phyloP scores from a whole-genome alignment of 2,113 vertebrate species.

The Tautogolabrus adspersus region DNA sequence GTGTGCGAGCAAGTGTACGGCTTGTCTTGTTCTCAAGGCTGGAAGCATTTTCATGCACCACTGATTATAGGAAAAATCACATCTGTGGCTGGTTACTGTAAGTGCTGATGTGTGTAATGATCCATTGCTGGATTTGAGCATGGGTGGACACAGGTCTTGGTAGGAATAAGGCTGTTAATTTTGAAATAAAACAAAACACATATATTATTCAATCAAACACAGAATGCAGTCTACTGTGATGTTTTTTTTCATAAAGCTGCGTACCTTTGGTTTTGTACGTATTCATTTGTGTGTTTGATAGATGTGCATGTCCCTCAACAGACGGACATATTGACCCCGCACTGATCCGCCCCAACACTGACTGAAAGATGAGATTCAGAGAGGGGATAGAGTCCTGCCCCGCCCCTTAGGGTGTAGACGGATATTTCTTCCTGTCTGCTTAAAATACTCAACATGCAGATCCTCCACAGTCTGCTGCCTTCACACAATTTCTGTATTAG shows the following conservation, averaged over 20 bases:
- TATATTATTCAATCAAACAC: conserved; percentile 56
- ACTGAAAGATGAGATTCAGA: conserved; percentile 50
- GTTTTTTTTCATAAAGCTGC: conserved; percentile 22
- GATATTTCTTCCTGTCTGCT: conserved; percentile 54
- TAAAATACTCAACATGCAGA: conserved; percentile 49
- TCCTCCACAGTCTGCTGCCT: conserved; percentile 49
- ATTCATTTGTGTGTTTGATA: conserved; percentile 31
- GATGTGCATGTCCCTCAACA: conserved; percentile 30
- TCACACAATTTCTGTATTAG: conserved; percentile 34
- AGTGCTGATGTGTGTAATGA: conserved; percentile 74
- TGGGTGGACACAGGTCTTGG: conserved; percentile 58
- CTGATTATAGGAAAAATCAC: conserved; percentile 72
- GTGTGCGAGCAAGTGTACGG: conserved; percentile 36
- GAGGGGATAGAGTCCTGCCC: conserved; percentile 14
- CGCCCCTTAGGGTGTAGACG: conserved; percentile 25
- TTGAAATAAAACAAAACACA: conserved; percentile 48
- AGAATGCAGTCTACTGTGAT: conserved; percentile 13
- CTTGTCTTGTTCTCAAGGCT: conserved; percentile 61
- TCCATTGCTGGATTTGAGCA: conserved; percentile 61
- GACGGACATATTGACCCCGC: conserved; percentile 28
- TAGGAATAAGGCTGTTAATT: conserved; percentile 52
- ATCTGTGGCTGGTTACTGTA: conserved; percentile 67
- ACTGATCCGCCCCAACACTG: conserved; percentile 25
- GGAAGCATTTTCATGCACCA: conserved; percentile 68
- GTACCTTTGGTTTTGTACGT: neutral